Evolutionary conservation across 2,113 vertebrate genomes (phyloP).

Genomic region (Cathartes aura): DNA sequence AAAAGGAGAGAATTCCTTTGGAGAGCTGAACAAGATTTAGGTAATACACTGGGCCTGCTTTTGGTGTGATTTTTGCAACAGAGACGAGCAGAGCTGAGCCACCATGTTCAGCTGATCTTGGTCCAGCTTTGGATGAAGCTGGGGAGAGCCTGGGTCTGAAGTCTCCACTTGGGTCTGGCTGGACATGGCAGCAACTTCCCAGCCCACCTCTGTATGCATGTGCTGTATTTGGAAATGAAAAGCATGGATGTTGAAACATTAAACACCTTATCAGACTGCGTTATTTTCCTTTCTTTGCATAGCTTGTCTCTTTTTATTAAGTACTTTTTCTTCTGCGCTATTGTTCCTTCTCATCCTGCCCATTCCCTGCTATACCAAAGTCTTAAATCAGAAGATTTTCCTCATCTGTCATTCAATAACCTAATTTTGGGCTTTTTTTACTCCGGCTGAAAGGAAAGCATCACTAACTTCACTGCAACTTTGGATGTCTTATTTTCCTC

Average conservation of each 20-base stretch:
- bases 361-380: background rate
- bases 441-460: background rate
- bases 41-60: rapidly evolving
- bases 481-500: background rate
- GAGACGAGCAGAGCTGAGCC: background rate
- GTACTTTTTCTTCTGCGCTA: background rate
- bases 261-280: background rate
- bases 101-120: background rate
- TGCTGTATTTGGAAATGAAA: background rate
- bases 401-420: background rate
- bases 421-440: background rate
- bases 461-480: background rate
- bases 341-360: background rate
- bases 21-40: background rate
- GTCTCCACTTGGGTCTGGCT: background rate
- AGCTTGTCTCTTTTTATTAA: background rate
- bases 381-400: background rate
- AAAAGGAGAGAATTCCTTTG: background rate
- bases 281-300: background rate
- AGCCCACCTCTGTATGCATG: rapidly evolving
- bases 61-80: background rate
- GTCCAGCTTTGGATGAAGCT: background rate
- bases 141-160: background rate
- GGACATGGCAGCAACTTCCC: background rate
- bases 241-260: background rate